Base-by-base conservation (phyloP, 2,113 vertebrate species). In the Lanius ludovicianus region DNA sequence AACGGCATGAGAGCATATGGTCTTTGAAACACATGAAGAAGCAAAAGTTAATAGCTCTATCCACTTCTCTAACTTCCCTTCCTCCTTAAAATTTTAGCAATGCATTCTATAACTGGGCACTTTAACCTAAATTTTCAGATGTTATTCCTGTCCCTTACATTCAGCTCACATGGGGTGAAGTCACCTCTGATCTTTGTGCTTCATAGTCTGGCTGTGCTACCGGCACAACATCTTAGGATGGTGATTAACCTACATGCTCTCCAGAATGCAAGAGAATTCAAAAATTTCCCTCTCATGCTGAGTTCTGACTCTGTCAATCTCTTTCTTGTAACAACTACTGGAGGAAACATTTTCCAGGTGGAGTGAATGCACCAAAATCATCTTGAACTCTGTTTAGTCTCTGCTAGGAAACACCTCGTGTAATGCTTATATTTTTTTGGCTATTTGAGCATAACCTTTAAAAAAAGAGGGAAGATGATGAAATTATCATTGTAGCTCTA, bases 241-340 rank as follows among this genome's bases (percentile, higher is more conserved):
- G 7, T 39, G 47, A 82, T 95, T 95, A 89, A 95, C 81, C 81
- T 89, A 87, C 87, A 41, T 46, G 74, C 23, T 94, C 62, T 82
- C n/a, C n/a, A 71, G 41, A 87, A 95, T 69, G 46, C 41, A 76
- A 84, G 56, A 91, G n/a, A 95, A 89, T 85, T 85, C n/a, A 73
- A 52, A 84, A 82, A 27, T 39, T 82, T 96, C 44, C 23, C 33
- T 83, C 31, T 76, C 53, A 24, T 23, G 20, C 79, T 47, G 82
- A 79, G 70, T 89, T 87, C 65, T 56, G 67, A 23, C 44, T 59
- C 56, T 60, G 35, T 49, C 81, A 76, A n/a, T 78, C 64, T 86
- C 31, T 64, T 95, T 84, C 35, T 46, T 7, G 0, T 37, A 71
- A 27, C 39, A 95, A 53, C 31, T 59, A 37, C 37, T 46, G 50